These are phyloP conservation scores for Drosophila sordidula DNA, from an alignment of 2,888 invertebrate genomes.

Conservation along the genomic window DNA sequence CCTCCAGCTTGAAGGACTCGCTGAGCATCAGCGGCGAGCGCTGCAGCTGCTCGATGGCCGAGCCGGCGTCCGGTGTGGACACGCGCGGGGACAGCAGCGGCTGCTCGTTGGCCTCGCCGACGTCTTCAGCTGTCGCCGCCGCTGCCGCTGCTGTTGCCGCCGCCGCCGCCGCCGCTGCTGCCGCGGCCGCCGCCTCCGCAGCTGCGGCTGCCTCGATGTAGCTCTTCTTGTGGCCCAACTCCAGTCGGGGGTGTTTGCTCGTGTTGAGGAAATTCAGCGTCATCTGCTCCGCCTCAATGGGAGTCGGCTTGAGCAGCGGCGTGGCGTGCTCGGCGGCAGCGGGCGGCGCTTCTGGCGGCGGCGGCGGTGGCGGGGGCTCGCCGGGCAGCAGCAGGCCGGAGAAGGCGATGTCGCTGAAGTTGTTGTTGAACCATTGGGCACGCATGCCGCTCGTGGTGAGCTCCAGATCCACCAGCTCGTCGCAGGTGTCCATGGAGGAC, in stretches of 20 bases:
- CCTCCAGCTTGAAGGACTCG: constrained; percentile 59
- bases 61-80: constrained; percentile 31
- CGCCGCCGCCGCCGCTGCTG: background rate
- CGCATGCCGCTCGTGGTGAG: constrained; percentile 73
- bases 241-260: constrained; percentile 16
- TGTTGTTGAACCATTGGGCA: constrained; percentile 79
- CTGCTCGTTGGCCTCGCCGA: constrained; percentile 22
- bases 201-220: constrained; percentile 30
- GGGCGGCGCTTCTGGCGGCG: background rate
- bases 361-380: constrained; percentile 55
- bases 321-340: background rate
- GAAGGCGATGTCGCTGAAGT: constrained; percentile 74
- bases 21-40: constrained; percentile 56
- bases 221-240: constrained; percentile 35
- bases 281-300: constrained; percentile 41
- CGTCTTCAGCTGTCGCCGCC: background rate
- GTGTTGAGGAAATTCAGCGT: constrained; percentile 48
- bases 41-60: constrained; percentile 60
- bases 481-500: constrained; percentile 84
- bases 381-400: constrained; percentile 68
- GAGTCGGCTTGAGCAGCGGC: background rate
- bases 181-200: constrained; percentile 12
- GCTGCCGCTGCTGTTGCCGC: constrained; percentile 11
- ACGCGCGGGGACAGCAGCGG: constrained; percentile 34
- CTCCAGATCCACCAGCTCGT: constrained; percentile 83